phyloP scores from a whole-genome alignment of 2,113 vertebrate species.

The Toxotes jaculatrix region DNA sequence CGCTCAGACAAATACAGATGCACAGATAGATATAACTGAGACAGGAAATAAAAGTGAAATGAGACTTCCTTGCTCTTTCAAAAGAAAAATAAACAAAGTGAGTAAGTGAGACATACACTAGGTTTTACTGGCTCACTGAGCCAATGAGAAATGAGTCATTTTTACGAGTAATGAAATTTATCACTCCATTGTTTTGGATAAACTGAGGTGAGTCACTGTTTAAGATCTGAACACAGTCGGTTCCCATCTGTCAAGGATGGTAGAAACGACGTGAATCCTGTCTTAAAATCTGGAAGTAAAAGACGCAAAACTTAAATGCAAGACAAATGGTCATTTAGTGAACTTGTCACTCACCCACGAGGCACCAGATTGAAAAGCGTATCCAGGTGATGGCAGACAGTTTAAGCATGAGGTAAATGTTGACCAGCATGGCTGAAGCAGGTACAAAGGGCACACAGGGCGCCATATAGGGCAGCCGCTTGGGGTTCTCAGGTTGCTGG shows the following conservation, averaged over 20 bases:
- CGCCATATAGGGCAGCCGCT: conserved; percentile 98
- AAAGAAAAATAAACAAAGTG: conserved; percentile 19
- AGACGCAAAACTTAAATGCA: not conserved
- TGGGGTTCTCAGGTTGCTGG: conserved; percentile 97
- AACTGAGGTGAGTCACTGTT: conserved; percentile 18
- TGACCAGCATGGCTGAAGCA: conserved; percentile 96
- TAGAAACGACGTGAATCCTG: not conserved
- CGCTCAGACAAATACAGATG: not conserved
- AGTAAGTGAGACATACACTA: not conserved
- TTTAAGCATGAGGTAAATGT: conserved; percentile 99
- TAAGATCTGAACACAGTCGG: not conserved
- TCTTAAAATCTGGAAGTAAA: not conserved
- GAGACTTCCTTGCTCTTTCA: conserved; percentile 17
- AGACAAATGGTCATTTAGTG: not conserved
- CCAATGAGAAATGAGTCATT: not conserved
- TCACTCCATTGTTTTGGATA: conserved; percentile 2
- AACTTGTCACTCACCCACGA: conserved; percentile 88
- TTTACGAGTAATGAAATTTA: conserved; percentile 3
- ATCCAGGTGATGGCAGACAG: conserved; percentile 98
- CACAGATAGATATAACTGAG: not conserved
- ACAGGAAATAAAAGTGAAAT: conserved; percentile 26
- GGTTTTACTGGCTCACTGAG: not conserved
- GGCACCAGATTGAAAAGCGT: conserved; percentile 96
- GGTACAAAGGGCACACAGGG: conserved; percentile 97
- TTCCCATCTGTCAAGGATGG: conserved; percentile 6